phyloP scores from a whole-genome alignment of 2,888 invertebrate species.

The Metacarcinus magister region DNA sequence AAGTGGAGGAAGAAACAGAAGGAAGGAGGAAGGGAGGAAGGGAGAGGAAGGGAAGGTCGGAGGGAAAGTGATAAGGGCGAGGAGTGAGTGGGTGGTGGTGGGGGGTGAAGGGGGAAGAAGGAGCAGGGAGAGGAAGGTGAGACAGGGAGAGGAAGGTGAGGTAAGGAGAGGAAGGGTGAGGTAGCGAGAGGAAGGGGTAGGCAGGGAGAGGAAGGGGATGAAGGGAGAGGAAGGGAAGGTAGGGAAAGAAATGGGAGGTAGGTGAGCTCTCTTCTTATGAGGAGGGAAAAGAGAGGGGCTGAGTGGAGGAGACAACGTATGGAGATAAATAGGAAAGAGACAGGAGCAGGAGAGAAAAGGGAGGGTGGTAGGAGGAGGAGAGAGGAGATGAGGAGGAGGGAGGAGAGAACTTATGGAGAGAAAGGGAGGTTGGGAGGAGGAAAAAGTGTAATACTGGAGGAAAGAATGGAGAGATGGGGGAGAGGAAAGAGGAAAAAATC shows the following conservation, averaged over 20 bases:
- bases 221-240: background rate
- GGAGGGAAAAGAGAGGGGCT: constrained; percentile 11
- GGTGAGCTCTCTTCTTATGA: background rate
- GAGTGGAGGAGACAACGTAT: no score
- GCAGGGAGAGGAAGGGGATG: background rate
- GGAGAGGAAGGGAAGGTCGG: background rate
- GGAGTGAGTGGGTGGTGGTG: background rate
- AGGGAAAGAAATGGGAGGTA: background rate
- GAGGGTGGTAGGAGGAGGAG: background rate
- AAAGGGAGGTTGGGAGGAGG: background rate
- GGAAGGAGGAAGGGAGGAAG: background rate
- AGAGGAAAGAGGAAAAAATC: background rate
- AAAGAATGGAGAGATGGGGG: background rate
- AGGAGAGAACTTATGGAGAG: background rate
- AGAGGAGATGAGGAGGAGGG: background rate
- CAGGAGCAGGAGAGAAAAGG: background rate
- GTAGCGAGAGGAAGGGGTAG: background rate
- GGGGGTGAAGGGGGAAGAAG: background rate
- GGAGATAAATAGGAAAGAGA: background rate
- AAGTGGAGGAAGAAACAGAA: background rate
- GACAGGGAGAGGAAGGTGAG: no score
- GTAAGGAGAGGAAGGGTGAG: background rate
- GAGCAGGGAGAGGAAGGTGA: background rate
- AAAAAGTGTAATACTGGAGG: background rate
- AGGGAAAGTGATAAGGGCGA: background rate